Percentiles rank a stretch among this genome's conserved stretches.
phyloP scores from a whole-genome alignment of 2,113 vertebrate species.

The Pygoscelis adeliae region DNA sequence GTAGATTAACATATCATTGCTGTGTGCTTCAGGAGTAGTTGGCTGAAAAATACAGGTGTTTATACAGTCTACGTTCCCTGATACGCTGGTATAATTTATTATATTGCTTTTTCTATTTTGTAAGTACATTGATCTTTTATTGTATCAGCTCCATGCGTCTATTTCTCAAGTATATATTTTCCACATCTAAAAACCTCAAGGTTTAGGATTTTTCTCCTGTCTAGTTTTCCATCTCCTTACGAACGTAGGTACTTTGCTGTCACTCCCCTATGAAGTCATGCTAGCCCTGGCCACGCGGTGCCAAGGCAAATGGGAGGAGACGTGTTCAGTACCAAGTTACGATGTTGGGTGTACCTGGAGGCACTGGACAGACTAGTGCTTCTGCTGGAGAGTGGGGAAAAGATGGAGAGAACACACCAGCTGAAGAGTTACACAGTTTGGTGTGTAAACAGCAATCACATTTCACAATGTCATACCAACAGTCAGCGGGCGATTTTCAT shows the following conservation, averaged over 20 bases:
- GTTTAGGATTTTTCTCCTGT: neutral
- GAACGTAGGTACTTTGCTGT: neutral
- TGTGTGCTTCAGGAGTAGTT: neutral
- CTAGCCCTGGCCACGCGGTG: neutral
- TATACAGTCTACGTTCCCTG: neutral
- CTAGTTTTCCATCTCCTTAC: neutral
- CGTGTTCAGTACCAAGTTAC: fast-evolving
- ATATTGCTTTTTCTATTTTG: neutral
- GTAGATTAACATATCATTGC: neutral
- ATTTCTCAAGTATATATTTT: neutral
- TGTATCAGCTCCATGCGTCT: neutral
- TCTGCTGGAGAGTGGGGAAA: neutral
- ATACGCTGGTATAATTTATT: neutral
- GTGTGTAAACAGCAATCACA: neutral
- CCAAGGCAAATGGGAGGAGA: fast-evolving
- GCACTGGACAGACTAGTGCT: neutral
- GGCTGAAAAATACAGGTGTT: neutral
- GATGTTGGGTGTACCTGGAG: neutral
- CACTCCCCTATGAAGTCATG: fast-evolving
- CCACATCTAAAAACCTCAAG: neutral
- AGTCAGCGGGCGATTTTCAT: neutral
- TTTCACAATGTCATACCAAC: no score
- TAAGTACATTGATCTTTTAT: neutral
- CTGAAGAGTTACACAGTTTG: neutral
- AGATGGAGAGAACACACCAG: neutral